Evolutionary conservation across 2,797 vertebrate genomes (phyloP).

Genomic region (Gymnocypris eckloni): DNA sequence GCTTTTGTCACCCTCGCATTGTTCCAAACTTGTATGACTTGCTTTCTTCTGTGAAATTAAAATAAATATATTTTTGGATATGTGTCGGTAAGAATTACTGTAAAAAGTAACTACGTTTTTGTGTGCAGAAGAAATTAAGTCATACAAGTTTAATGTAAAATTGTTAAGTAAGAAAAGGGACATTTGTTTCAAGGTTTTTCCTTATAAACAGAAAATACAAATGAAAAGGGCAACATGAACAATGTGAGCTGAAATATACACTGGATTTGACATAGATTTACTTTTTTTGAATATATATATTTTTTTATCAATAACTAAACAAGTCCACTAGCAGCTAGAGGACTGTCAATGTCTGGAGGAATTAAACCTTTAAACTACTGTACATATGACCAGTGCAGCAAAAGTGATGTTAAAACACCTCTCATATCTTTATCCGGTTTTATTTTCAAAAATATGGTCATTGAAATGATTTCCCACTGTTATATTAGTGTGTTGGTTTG

Average conservation of each 20-base stretch:
- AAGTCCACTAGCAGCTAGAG: not conserved
- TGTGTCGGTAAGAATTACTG: not conserved
- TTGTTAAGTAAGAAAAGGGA: not conserved
- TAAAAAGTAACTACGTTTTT: not conserved
- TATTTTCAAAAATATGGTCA: not conserved
- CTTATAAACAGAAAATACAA: not conserved
- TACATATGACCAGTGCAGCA: not conserved
- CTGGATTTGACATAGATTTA: not conserved
- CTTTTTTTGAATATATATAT: not conserved
- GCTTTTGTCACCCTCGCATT: not conserved
- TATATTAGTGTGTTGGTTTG: slow-evolving; percentile 12
- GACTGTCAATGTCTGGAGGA: not conserved
- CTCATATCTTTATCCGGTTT: not conserved
- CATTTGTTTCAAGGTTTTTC: not conserved
- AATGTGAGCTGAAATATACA: not conserved
- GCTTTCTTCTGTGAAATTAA: not conserved
- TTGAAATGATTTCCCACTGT: slow-evolving; percentile 15
- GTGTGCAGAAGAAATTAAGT: not conserved
- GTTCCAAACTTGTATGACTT: not conserved
- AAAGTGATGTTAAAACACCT: not conserved
- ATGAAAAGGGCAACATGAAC: not conserved
- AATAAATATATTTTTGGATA: not conserved
- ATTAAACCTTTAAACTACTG: not conserved
- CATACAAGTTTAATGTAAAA: not conserved
- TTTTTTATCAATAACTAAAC: not conserved